Evolutionary conservation across 2,797 vertebrate genomes (phyloP), one percentile per base, ranked within the genome.

Genomic region (Gambusia yucatana): DNA sequence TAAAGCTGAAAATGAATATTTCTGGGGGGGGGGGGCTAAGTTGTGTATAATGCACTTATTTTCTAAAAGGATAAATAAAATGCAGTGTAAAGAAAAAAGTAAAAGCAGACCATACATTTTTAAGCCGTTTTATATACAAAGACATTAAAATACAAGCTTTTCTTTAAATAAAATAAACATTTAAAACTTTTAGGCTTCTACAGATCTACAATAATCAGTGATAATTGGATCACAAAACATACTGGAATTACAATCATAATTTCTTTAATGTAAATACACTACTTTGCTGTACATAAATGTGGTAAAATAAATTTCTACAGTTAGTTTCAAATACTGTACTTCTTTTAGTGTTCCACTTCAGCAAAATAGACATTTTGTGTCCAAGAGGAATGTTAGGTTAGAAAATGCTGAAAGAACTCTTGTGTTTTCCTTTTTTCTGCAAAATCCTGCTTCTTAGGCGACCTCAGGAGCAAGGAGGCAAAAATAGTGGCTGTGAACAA

Each of bases 341-440:
- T 83, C 83, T 84, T 84, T 84, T 88, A 91, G 91, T 91, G 86
- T 92, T 92, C 76, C 78, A 48, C 78, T 86, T 96, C 90, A 95
- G 0, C 78, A 77, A 86, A 59, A 77, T 52, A 20, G 69, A 83
- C 43, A 7, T 75, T 55, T 65, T 88, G 79, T 71, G 46, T 88
- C 89, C 90, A 93, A 43, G 86, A 79, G 79, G 90, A 84, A 28
- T 91, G 89, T 76, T 92, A 89, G 47, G 79, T 0, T 69, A 99
- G 95, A 92, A 99, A 99, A 82, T 97, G 97, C 22, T 87, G 95
- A 89, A 99, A 95, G 63, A 99, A 99, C 39, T 97, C 97, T 91
- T 97, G 97, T n/a, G 96, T 96, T 87, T 96, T 98, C 91, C 93
- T 97, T 93, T 98, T 99, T 74, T 97, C 96, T 0, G 83, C 78